Base-by-base conservation (phyloP, 2,113 vertebrate genomes). In the Upupa epops region DNA sequence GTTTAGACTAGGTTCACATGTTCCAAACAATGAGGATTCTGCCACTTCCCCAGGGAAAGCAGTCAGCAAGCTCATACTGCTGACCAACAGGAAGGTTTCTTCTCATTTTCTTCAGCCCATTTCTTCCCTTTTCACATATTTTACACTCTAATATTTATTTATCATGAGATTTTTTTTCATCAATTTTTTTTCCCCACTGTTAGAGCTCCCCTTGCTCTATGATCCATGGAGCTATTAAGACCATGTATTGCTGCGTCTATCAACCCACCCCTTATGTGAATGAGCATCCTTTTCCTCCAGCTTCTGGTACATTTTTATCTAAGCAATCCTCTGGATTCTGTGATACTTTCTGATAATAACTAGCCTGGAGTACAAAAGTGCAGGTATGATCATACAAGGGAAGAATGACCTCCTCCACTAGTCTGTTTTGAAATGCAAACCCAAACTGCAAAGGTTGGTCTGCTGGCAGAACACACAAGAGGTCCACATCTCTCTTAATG, bases 1-100 rank as follows among this genome's bases (percentile, higher is more conserved):
- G 70, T 89, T 96, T 90, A 94, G 90, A 90, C 83, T 86, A 84
- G 61, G 72, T 90, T 75, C 61, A 37, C 45, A 58, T 51, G 70
- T 42, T 93, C 66, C 83, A 81, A 90, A 88, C 69, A 81, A 71
- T 2, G 5, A 84, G 49, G 32, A 68, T 94, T 86, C 65, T 88
- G 83, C 88, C 86, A 59, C 70, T 90, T 88, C 80, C 73, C 51
- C 15, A 49, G 73, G 55, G 80, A 86, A 2, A 89, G 51, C 63
- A 83, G 52, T 81, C 82, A 54, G 51, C 18, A 73, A 84, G 36
- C 72, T 88, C 86, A 34, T n/a, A 25, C 17, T 6, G 0, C 59
- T 79, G 72, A 78, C 46, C 34, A 10, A 2, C 52, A 64, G 48
- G 32, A 86, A 87, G 46, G 26, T 29, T 86, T 75, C 56, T 81